Evolutionary conservation across 2,888 invertebrate genomes (phyloP).

Genomic region (Tolmerus cingulatus): DNA sequence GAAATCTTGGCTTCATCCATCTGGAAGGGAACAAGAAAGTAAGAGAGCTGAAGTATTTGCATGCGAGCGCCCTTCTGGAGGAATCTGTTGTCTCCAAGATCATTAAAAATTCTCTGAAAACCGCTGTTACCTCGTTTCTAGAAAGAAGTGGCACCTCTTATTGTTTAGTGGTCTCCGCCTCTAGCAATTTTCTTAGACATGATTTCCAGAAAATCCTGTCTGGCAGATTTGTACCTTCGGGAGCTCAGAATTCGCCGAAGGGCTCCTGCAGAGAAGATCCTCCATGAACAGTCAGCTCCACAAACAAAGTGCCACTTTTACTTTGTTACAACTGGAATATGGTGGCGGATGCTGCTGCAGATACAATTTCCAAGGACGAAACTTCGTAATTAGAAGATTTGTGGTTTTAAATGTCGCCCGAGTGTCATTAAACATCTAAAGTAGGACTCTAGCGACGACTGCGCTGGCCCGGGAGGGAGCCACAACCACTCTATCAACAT

Average conservation of each 20-base stretch:
- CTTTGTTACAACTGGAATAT: slow-evolving; percentile 3
- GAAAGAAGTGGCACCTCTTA: background rate
- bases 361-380: slow-evolving; percentile 1
- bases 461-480: background rate
- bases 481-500: background rate
- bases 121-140: background rate
- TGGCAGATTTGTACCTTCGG: background rate
- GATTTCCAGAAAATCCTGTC: background rate
- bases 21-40: background rate
- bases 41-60: background rate
- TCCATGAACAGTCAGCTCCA: background rate
- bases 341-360: slow-evolving; percentile 9
- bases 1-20: background rate
- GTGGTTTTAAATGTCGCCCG: slow-evolving; percentile 22
- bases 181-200: background rate
- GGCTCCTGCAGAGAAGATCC: background rate
- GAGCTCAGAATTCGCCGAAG: background rate
- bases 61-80: background rate
- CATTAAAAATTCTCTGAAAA: background rate
- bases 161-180: background rate
- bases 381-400: slow-evolving; percentile 31
- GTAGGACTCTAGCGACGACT: background rate
- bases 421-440: slow-evolving; percentile 6
- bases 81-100: background rate
- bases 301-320: slow-evolving; percentile 19